These are phyloP conservation scores for Turnix velox DNA, from an alignment of 2,113 vertebrate species.

Conservation along the genomic window DNA sequence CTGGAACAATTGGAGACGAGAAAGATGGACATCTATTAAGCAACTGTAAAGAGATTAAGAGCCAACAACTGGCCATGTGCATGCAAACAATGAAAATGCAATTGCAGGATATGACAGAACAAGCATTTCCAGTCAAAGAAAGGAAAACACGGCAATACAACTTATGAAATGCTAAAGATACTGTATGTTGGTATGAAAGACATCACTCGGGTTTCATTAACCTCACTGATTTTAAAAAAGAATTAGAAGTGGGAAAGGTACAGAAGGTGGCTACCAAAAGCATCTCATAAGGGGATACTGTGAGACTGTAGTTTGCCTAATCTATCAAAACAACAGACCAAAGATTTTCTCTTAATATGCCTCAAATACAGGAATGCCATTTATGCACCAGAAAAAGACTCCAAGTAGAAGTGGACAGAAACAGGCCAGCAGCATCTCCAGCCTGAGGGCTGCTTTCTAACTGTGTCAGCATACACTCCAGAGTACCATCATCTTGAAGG, in stretches of 20 bases:
- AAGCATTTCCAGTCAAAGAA: not conserved
- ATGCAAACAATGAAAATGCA: not conserved
- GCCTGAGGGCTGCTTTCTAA: not conserved
- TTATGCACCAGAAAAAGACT: not conserved
- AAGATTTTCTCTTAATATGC: not conserved
- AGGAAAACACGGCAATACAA: not conserved
- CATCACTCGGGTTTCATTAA: not conserved
- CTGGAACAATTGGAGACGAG: not conserved
- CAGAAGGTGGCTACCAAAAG: not conserved
- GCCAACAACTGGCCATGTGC: not conserved
- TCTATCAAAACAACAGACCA: not conserved
- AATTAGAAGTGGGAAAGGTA: not conserved
- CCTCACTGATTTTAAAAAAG: not conserved
- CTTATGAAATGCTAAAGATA: not conserved
- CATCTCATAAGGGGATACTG: not conserved
- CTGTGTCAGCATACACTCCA: fast-evolving
- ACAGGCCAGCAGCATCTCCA: not conserved
- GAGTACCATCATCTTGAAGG: not conserved
- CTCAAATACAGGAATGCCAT: not conserved
- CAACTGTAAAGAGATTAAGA: not conserved
- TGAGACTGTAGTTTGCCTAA: not conserved
- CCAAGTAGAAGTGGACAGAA: not conserved
- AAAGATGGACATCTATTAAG: not conserved
- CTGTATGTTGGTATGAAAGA: not conserved
- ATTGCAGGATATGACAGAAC: not conserved